Percentiles rank a stretch among this genome's conserved stretches.
Evolutionary conservation across 2,113 vertebrate species (phyloP).

Genomic region (Helogale parvula): DNA sequence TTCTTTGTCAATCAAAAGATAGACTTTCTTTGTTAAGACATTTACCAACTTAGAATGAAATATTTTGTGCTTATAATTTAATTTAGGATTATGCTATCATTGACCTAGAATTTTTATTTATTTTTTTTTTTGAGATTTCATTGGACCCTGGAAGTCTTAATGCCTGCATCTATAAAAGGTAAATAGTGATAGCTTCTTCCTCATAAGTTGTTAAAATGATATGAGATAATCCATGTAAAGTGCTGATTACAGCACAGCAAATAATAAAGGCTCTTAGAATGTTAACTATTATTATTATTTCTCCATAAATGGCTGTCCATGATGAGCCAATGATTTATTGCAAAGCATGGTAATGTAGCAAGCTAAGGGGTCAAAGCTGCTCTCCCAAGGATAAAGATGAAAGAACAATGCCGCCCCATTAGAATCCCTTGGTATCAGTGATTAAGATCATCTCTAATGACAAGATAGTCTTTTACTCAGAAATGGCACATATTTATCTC

Average conservation of each 20-base stretch:
- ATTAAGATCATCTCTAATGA: not conserved
- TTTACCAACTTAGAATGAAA: not conserved
- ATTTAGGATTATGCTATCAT: not conserved
- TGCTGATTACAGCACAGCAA: conserved; percentile 8
- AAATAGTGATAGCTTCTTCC: conserved; percentile 17
- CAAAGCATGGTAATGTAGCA: not conserved
- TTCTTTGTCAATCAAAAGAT: not conserved
- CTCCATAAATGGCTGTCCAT: conserved; percentile 29
- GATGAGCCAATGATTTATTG: conserved; percentile 5
- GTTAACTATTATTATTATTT: conserved; percentile 51
- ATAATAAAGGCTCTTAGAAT: conserved; percentile 46
- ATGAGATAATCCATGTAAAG: conserved; percentile 6
- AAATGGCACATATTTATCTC: conserved; percentile 1
- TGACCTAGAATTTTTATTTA: not conserved
- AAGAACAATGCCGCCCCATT: not conserved
- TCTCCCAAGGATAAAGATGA: not conserved
- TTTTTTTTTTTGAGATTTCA: not conserved
- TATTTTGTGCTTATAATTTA: not conserved
- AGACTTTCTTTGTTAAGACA: not conserved
- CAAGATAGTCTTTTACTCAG: conserved; percentile 17
- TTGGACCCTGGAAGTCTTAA: not conserved
- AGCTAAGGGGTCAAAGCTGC: not conserved
- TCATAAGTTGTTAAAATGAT: conserved; percentile 31
- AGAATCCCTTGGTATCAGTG: not conserved
- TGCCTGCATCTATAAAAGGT: not conserved